Evolutionary conservation across 2,888 invertebrate species (phyloP), one percentile per base, ranked within the genome.

Genomic region (Itoplectis maculator): DNA sequence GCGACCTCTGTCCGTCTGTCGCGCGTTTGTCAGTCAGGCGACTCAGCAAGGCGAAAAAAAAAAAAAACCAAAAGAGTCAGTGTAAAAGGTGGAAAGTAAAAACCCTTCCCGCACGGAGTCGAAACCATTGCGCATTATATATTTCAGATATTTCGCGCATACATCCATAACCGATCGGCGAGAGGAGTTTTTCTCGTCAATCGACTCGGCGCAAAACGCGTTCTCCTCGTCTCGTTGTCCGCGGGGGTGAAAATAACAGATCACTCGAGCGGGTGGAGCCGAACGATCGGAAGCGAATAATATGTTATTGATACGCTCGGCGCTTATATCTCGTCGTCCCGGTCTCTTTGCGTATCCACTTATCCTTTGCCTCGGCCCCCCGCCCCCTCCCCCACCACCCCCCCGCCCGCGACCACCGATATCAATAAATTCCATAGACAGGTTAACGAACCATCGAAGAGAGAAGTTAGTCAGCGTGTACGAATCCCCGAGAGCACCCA

Each of bases 361-460:
- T 80, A 80, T 80, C 80, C 89, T 91, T 91, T 88, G 85, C 88
- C 88, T 88, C n/a, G n/a, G n/a, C n/a, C n/a, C n/a, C n/a, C n/a
- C n/a, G n/a, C n/a, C n/a, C n/a, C n/a, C n/a, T n/a, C n/a, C n/a
- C n/a, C n/a, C n/a, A n/a, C n/a, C n/a, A n/a, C n/a, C n/a, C n/a
- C n/a, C n/a, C n/a, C n/a, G n/a, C n/a, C 87, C 29, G 3, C 29
- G 87, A 87, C 88, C 86, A 87, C 86, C 29, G 20, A 63, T 82
- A 87, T 89, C 91, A 89, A 91, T 92, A 91, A 91, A 92, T 90
- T 90, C 87, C 87, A 86, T 88, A 88, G 91, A 91, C 92, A 91
- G 92, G 90, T 92, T 91, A 92, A 92, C 91, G 92, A 92, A 92
- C 92, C 90, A 88, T 87, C 42, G 75, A 35, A 56, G 51, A 61